Evolutionary conservation across 2,797 vertebrate species (phyloP).

Genomic region (Austrolebias charrua): DNA sequence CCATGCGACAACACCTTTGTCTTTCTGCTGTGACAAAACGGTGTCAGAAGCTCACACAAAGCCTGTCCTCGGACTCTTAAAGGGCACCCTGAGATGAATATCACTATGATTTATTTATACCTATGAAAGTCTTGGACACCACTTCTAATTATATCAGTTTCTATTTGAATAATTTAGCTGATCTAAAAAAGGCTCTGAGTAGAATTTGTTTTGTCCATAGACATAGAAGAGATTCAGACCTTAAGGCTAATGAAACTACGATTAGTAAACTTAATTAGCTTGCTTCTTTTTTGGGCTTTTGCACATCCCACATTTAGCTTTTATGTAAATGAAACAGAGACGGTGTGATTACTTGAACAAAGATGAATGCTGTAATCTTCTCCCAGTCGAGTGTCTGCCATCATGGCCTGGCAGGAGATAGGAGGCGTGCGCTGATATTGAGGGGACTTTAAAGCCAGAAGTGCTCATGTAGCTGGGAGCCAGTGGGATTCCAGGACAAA

Average conservation of each 20-base stretch:
- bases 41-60: slow-evolving; percentile 40
- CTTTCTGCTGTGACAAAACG: slow-evolving; percentile 10
- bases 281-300: slow-evolving; percentile 47
- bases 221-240: slow-evolving; percentile 41
- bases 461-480: slow-evolving; percentile 35
- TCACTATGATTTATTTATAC: slow-evolving; percentile 60
- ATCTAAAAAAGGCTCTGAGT: slow-evolving; percentile 7
- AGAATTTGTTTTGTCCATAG: slow-evolving; percentile 15
- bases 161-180: slow-evolving; percentile 52
- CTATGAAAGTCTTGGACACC: slow-evolving; percentile 23
- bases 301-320: slow-evolving; percentile 39
- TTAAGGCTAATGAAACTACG: slow-evolving; percentile 64
- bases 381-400: slow-evolving; percentile 52
- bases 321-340: slow-evolving; percentile 49
- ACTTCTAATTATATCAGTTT: slow-evolving; percentile 58
- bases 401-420: slow-evolving; percentile 52
- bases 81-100: slow-evolving; percentile 44
- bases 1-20: slow-evolving; percentile 7
- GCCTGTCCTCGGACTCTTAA: slow-evolving; percentile 41
- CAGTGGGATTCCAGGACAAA: slow-evolving; percentile 50
- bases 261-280: slow-evolving; percentile 78
- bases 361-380: slow-evolving; percentile 62
- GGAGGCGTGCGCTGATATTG: slow-evolving; percentile 26
- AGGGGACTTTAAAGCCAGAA: slow-evolving; percentile 18
- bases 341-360: slow-evolving; percentile 64